These are phyloP conservation scores for Eristalinus sepulchralis DNA, from an alignment of 2,888 invertebrate genomes.

Conservation along the genomic window DNA sequence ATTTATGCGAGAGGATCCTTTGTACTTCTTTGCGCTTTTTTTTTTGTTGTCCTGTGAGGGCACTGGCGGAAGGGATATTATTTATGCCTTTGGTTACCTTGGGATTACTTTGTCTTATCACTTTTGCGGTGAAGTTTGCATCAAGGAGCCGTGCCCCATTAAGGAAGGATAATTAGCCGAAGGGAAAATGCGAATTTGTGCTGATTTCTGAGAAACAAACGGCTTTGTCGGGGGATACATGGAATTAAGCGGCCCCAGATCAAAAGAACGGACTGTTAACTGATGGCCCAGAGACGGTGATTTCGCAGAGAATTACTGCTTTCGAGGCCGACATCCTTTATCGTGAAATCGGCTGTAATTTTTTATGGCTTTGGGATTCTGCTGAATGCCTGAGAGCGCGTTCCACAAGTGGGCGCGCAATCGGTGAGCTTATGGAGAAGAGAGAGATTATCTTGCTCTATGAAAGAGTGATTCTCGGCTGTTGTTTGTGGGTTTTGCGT, in stretches of 20 bases:
- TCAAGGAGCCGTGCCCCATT: neutral
- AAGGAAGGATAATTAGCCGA: neutral
- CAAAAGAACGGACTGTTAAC: neutral
- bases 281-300: neutral
- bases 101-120: neutral
- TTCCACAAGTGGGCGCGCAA: neutral
- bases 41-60: neutral
- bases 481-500: neutral
- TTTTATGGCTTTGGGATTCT: neutral
- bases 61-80: neutral
- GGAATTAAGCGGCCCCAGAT: neutral
- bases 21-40: neutral
- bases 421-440: neutral
- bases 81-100: neutral
- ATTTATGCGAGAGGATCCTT: conserved; percentile 1
- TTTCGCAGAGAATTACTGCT: neutral
- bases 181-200: neutral
- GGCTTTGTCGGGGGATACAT: neutral
- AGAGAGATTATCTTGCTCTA: neutral
- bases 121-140: neutral
- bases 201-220: neutral
- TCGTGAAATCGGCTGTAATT: neutral
- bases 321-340: neutral
- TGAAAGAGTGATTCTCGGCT: neutral
- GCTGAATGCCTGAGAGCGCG: neutral